A percentile compares a stretch with the other conserved stretches of the same genome.
These are phyloP conservation scores for Muricea muricata DNA, from an alignment of 92 coral and sea anemone genomes.

Conservation along the genomic window DNA sequence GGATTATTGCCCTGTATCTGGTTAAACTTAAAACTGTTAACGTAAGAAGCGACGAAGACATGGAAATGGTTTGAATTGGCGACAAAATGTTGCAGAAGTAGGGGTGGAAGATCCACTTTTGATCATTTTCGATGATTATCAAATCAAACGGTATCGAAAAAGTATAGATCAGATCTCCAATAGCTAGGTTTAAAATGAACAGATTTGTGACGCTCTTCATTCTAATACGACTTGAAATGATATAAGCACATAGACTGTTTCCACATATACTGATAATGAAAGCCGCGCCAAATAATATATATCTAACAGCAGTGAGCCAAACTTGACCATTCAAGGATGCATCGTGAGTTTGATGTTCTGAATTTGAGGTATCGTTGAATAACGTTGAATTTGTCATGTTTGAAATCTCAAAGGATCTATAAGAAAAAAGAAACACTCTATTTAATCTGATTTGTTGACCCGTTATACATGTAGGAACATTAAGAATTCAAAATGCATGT, in stretches of 20 bases:
- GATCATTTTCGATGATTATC: constrained; percentile 72
- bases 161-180: constrained; percentile 80
- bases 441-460: too few species aligned
- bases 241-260: constrained; percentile 69
- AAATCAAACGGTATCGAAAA: constrained; percentile 80
- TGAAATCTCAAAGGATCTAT: neutral
- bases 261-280: constrained; percentile 76
- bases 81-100: constrained; percentile 72
- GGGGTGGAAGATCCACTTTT: constrained; percentile 76
- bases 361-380: neutral
- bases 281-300: constrained; percentile 63
- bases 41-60: constrained; percentile 77
- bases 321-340: constrained; percentile 6
- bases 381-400: neutral
- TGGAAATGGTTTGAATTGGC: constrained; percentile 76
- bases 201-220: constrained; percentile 90
- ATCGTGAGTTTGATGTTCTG: neutral
- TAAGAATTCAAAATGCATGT: too few species aligned
- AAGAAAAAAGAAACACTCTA: neutral
- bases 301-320: constrained; percentile 54
- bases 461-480: too few species aligned
- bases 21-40: constrained; percentile 70
- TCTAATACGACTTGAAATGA: constrained; percentile 69
- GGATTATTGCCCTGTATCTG: constrained; percentile 83
- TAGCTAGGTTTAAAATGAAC: constrained; percentile 76